Evolutionary conservation across 2,113 vertebrate genomes (phyloP).

Genomic region (Pterophyllum scalare): DNA sequence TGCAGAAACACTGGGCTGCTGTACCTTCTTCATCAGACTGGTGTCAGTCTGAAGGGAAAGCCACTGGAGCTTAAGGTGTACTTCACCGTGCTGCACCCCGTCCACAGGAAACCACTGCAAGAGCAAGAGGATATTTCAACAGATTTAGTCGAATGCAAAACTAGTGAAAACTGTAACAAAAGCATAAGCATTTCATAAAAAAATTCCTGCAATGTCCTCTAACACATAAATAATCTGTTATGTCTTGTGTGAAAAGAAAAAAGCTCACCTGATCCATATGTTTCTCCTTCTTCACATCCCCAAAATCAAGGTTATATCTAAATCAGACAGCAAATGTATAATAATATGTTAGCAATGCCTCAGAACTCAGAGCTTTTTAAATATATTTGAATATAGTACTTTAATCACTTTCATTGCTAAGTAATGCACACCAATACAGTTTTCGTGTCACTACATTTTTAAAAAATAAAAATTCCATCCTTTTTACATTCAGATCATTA

Average conservation of each 20-base stretch:
- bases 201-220: background rate
- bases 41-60: constrained; percentile 83
- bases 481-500: no score
- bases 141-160: background rate
- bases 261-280: constrained; percentile 88
- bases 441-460: background rate
- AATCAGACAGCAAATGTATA: constrained; percentile 33
- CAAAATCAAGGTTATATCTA: constrained; percentile 87
- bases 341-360: background rate
- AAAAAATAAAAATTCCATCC: no score
- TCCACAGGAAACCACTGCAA: constrained; percentile 91
- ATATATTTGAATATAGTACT: background rate
- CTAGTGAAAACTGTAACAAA: background rate
- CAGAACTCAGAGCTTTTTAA: constrained; percentile 34
- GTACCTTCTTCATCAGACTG: constrained; percentile 73
- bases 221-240: background rate
- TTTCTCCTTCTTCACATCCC: constrained; percentile 86
- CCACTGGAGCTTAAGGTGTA: constrained; percentile 93
- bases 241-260: background rate
- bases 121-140: background rate
- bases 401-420: background rate
- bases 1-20: background rate
- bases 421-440: constrained; percentile 44
- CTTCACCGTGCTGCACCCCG: constrained; percentile 78
- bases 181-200: background rate